phyloP scores from a whole-genome alignment of 1,140 invertebrate species.

The Caerostris darwini region DNA sequence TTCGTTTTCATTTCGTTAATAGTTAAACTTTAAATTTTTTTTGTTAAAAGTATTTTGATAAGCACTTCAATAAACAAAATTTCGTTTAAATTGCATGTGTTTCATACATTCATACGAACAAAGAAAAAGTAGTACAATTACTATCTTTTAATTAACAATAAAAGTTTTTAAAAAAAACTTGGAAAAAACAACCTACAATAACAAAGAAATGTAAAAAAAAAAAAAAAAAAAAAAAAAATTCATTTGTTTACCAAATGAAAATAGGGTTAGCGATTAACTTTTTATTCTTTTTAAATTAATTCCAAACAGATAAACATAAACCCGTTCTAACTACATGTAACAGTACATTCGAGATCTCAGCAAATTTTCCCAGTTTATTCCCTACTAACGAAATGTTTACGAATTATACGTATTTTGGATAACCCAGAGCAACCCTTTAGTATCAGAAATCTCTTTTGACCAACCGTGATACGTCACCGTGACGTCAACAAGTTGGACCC shows the following conservation, averaged over 20 bases:
- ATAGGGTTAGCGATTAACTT: not conserved
- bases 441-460: not conserved
- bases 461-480: not conserved
- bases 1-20: no score
- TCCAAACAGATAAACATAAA: not conserved
- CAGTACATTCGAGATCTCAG: not conserved
- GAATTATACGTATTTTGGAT: not conserved
- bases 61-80: no score
- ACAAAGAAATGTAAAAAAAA: no score
- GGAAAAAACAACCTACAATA: no score
- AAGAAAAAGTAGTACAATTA: no score
- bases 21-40: no score
- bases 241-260: not conserved
- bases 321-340: not conserved
- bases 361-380: not conserved
- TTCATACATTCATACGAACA: no score
- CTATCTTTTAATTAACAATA: no score
- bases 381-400: not conserved
- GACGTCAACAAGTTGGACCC: not conserved
- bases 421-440: not conserved
- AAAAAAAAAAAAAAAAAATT: no score
- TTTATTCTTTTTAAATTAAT: not conserved
- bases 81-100: no score
- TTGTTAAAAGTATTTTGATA: no score
- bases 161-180: no score